Percentiles rank a stretch among this genome's conserved stretches.
Evolutionary conservation across 2,888 invertebrate species (phyloP).

Genomic region (Agrenia bidenticulata): DNA sequence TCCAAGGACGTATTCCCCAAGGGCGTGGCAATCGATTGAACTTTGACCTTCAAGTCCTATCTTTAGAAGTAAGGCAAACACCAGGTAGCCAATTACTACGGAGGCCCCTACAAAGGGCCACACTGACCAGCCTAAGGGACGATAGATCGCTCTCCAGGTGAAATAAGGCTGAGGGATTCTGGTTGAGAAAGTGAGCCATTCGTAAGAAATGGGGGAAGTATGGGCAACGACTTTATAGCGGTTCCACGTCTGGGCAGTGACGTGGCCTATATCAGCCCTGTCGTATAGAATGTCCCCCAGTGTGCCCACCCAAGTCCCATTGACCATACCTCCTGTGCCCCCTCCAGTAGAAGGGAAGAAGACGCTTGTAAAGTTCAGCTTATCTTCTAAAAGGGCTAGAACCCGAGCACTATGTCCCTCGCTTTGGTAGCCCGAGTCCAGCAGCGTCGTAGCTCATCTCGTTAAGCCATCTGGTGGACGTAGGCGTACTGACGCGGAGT

Average conservation of each 20-base stretch:
- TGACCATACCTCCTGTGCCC: conserved; percentile 30
- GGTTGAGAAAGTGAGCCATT: conserved; percentile 45
- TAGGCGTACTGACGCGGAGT: conserved; percentile 31
- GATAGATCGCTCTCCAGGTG: conserved; percentile 40
- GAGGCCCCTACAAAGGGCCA: conserved; percentile 28
- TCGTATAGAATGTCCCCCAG: conserved; percentile 37
- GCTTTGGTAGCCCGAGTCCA: conserved; percentile 10
- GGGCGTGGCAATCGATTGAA: background rate
- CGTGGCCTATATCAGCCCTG: conserved; percentile 41
- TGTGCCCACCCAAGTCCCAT: conserved; percentile 42
- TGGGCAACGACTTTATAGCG: conserved; percentile 30
- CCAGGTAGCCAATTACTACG: background rate
- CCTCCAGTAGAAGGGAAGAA: conserved; percentile 45
- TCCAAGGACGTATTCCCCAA: conserved; percentile 30
- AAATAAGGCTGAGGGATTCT: conserved; percentile 32
- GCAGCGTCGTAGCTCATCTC: conserved; percentile 26
- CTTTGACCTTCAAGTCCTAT: background rate
- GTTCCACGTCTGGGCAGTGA: conserved; percentile 34
- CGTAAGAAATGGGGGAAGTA: conserved; percentile 41
- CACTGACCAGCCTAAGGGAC: conserved; percentile 32
- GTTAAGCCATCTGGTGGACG: conserved; percentile 36
- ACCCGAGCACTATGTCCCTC: conserved; percentile 16
- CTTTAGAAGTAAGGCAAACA: background rate
- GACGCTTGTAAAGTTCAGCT: conserved; percentile 38
- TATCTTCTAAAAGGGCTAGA: conserved; percentile 28